These are phyloP conservation scores for Lithophane leautieri DNA, from an alignment of 2,888 invertebrate species.

Conservation along the genomic window DNA sequence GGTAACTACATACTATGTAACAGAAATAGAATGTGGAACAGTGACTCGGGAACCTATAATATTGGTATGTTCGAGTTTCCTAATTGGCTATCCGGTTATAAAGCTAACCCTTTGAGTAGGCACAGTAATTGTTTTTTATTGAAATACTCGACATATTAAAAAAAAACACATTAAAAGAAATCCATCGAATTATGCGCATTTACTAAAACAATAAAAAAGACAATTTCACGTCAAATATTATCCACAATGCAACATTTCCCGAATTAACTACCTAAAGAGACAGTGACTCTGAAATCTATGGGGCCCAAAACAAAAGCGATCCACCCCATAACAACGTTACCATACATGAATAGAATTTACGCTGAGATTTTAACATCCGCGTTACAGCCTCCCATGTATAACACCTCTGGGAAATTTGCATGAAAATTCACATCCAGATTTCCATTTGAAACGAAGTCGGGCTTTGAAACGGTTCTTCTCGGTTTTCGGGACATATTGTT, in stretches of 20 bases:
- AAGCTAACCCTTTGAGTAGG: background rate
- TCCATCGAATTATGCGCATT: background rate
- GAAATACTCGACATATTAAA: background rate
- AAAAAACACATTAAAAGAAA: too few species aligned
- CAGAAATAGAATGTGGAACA: too few species aligned
- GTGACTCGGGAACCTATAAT: background rate
- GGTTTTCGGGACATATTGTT: slow-evolving; percentile 65
- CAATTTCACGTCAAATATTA: background rate
- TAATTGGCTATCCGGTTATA: background rate
- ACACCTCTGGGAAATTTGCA: slow-evolving; percentile 71
- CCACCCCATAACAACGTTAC: slow-evolving; percentile 59
- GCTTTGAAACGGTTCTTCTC: slow-evolving; percentile 62
- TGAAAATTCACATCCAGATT: slow-evolving; percentile 71
- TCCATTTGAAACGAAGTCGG: slow-evolving; percentile 70
- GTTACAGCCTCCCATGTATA: slow-evolving; percentile 62
- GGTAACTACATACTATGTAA: too few species aligned
- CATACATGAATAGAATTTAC: slow-evolving; percentile 66
- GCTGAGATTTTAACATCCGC: slow-evolving; percentile 64
- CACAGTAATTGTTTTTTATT: background rate
- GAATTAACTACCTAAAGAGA: background rate
- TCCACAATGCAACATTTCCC: slow-evolving; percentile 2
- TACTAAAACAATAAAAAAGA: background rate
- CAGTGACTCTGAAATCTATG: slow-evolving; percentile 21
- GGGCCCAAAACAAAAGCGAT: slow-evolving; percentile 58
- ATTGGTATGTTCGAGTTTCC: background rate